Percentiles rank a stretch among this genome's conserved stretches.
Conservation (phyloP, 2,888 invertebrate genomes). For the Bembecia ichneumoniformis region DNA sequence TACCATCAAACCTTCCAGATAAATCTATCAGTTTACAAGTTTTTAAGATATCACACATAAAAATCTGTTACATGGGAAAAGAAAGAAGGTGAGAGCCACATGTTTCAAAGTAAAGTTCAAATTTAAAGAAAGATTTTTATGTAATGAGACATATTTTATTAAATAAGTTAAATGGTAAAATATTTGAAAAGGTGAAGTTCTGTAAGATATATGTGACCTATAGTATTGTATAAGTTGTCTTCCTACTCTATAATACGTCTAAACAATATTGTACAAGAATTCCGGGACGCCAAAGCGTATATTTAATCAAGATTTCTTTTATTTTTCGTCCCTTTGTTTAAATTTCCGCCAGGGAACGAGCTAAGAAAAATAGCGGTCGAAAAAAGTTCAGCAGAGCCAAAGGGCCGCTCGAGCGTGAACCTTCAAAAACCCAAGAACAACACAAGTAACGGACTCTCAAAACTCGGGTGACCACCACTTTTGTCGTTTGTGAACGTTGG, state of each 20-base stretch:
- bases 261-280: slow-evolving; percentile 14
- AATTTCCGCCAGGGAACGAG: slow-evolving; percentile 34
- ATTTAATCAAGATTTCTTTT: slow-evolving; percentile 45
- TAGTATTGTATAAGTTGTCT: too few species aligned
- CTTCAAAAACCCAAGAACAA: slow-evolving; percentile 23
- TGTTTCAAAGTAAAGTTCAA: too few species aligned
- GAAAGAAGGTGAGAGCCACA: too few species aligned
- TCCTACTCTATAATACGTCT: not conserved
- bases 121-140: too few species aligned
- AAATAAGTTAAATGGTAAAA: too few species aligned
- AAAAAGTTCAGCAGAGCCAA: slow-evolving; percentile 34
- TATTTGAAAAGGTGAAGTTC: too few species aligned
- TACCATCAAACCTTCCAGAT: too few species aligned
- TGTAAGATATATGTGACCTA: too few species aligned
- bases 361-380: slow-evolving; percentile 30
- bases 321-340: slow-evolving; percentile 44
- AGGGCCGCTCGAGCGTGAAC: slow-evolving; percentile 38
- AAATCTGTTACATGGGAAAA: too few species aligned
- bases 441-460: not conserved
- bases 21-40: too few species aligned
- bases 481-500: not conserved
- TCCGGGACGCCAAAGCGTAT: slow-evolving; percentile 28
- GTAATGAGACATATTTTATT: too few species aligned
- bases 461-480: not conserved
- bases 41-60: too few species aligned